Conservation (phyloP, 30 jellyfish, hydroid and myxozoan genomes). For the Nemopilema nomurai region DNA sequence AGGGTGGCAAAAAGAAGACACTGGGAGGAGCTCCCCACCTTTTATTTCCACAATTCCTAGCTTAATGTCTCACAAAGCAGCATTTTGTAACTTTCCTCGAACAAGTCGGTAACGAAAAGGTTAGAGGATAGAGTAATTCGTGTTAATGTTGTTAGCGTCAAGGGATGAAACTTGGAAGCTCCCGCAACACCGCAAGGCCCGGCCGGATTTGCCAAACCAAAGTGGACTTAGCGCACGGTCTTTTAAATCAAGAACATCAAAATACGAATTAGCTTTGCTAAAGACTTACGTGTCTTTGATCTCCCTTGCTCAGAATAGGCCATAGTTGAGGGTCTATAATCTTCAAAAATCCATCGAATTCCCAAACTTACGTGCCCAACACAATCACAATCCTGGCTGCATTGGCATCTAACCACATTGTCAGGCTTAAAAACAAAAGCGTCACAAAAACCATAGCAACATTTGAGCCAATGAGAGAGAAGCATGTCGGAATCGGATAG, state of each 20-base stretch:
- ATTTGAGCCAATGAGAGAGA: not conserved
- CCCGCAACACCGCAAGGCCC: not conserved
- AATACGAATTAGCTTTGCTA: not conserved
- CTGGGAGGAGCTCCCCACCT: no score
- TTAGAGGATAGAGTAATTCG: not conserved
- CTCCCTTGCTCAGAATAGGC: not conserved
- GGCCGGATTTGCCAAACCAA: not conserved
- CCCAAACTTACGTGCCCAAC: not conserved
- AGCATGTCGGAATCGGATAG: not conserved
- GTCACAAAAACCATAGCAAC: constrained; percentile 57
- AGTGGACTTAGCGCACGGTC: not conserved
- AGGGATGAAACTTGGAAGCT: not conserved
- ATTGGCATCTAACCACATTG: not conserved
- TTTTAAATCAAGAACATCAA: not conserved
- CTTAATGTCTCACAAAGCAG: not conserved
- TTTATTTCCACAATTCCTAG: not conserved
- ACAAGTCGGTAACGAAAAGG: not conserved
- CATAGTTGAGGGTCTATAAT: not conserved
- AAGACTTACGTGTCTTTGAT: not conserved
- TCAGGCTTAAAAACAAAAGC: constrained; percentile 23
- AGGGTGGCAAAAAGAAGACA: no score
- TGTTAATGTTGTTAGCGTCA: not conserved
- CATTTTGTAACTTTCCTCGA: not conserved
- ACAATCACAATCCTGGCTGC: not conserved
- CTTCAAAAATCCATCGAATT: not conserved